Evolutionary conservation across 2,113 vertebrate genomes (phyloP).

Genomic region (Sinocyclocheilus anophthalmus): DNA sequence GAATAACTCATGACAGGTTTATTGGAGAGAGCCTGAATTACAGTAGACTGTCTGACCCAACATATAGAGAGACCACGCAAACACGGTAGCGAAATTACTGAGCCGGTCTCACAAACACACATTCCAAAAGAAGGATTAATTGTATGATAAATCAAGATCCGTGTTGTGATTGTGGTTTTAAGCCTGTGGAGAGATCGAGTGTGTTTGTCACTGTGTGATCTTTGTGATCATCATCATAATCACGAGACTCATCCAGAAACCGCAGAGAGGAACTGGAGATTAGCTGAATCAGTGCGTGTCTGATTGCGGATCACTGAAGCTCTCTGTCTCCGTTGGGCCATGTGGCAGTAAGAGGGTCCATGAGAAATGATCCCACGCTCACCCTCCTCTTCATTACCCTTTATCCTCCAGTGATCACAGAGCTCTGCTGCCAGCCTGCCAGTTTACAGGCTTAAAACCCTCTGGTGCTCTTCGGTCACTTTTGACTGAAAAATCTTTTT

Average conservation of each 20-base stretch:
- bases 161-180: constrained; percentile 28
- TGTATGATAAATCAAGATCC: background rate
- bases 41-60: background rate
- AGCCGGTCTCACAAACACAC: background rate
- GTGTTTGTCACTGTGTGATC: constrained; percentile 21
- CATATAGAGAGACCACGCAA: background rate
- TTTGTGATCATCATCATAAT: background rate
- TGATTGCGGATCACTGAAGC: constrained; percentile 24
- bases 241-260: background rate
- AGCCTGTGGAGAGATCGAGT: background rate
- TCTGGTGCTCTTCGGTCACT: no score
- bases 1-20: constrained; percentile 33
- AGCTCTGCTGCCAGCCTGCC: background rate
- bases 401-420: constrained; percentile 23
- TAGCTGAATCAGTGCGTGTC: constrained; percentile 14
- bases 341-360: background rate
- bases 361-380: constrained; percentile 9
- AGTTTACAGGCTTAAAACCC: constrained; percentile 32
- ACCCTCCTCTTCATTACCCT: constrained; percentile 33
- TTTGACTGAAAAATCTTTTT: no score
- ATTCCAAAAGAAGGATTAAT: background rate
- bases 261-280: constrained; percentile 26
- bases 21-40: constrained; percentile 6
- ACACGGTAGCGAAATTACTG: background rate
- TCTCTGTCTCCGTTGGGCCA: background rate